phyloP scores from a whole-genome alignment of 2,888 invertebrate species.

The Polymixis lichenea region DNA sequence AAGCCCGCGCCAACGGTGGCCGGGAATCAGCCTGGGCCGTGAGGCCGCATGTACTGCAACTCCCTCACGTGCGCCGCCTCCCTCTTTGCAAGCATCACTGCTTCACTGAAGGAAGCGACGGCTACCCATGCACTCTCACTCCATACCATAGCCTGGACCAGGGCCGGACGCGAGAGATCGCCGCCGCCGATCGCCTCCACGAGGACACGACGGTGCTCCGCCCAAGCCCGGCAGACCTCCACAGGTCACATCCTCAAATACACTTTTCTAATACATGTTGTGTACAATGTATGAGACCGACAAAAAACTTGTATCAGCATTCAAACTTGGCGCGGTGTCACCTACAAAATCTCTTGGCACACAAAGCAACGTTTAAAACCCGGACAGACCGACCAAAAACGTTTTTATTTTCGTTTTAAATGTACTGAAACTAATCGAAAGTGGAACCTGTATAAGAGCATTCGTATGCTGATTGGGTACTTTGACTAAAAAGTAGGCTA shows the following conservation, averaged over 20 bases:
- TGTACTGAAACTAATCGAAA: constrained; percentile 57
- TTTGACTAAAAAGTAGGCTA: constrained; percentile 50
- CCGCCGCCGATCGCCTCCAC: no score
- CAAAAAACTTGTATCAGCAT: constrained; percentile 33
- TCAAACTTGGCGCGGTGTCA: constrained; percentile 49
- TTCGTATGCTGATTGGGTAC: constrained; percentile 50
- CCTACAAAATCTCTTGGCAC: constrained; percentile 54
- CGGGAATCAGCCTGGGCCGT: no score
- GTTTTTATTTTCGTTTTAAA: constrained; percentile 56
- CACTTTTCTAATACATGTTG: neutral
- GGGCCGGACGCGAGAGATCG: no score
- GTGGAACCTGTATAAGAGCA: constrained; percentile 33
- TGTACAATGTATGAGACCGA: neutral
- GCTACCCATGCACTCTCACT: no score
- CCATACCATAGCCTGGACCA: no score
- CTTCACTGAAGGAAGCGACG: no score
- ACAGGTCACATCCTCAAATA: neutral
- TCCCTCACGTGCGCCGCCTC: no score
- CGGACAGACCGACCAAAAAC: constrained; percentile 32
- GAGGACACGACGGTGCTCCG: no score
- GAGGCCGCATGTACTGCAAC: no score
- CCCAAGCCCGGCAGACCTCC: no score
- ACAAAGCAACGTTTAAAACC: constrained; percentile 37
- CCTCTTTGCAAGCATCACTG: no score
- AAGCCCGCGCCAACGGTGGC: no score